Evolutionary conservation across 2,888 invertebrate genomes (phyloP).

Genomic region (Sarcophaga rosellei): DNA sequence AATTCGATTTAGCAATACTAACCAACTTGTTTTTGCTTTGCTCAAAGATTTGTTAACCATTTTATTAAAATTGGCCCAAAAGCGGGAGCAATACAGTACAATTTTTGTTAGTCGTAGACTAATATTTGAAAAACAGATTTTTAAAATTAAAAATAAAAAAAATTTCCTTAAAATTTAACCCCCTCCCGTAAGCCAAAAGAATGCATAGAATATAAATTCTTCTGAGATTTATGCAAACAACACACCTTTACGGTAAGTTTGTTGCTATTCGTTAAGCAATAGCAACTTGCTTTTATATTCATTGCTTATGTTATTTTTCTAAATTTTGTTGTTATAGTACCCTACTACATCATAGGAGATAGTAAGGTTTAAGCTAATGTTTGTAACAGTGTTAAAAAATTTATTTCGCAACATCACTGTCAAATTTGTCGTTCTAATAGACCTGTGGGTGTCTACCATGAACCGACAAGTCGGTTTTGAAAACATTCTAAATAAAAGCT

Average conservation of each 20-base stretch:
- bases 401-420: neutral
- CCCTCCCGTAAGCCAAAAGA: neutral
- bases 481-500: no score
- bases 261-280: neutral
- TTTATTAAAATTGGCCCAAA: neutral
- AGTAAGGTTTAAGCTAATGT: neutral
- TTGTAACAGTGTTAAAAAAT: neutral
- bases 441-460: no score
- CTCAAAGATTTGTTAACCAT: constrained; percentile 11
- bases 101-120: neutral
- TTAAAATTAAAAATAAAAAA: neutral
- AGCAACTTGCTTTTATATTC: neutral
- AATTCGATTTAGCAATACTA: constrained; percentile 28
- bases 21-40: constrained; percentile 18
- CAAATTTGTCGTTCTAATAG: no score
- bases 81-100: neutral
- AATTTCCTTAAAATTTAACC: neutral
- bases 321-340: neutral
- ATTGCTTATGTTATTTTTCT: neutral
- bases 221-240: neutral
- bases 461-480: no score
- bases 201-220: neutral
- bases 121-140: neutral
- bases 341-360: constrained; percentile 4
- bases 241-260: constrained; percentile 40